Base-by-base conservation (phyloP, 2,797 vertebrate genomes). In the Vipera latastei region DNA sequence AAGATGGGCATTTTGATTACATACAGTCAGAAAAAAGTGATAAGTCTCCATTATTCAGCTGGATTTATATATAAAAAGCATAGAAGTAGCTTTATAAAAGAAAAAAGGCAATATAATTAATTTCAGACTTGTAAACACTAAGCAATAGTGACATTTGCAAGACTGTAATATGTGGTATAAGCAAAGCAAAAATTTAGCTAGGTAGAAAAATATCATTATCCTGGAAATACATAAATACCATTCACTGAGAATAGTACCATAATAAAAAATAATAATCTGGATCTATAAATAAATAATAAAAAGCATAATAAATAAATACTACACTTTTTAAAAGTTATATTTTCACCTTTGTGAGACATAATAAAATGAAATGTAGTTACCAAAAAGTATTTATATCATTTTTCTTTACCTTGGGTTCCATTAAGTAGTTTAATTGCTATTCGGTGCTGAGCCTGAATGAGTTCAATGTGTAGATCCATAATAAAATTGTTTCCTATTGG, bases 391-490 rank as follows among this genome's bases (percentile, higher is more conserved):
- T 53, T 63, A 88, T 28, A 63, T 63, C 5, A 87, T 91, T 92
- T 92, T 90, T 92, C 56, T 22, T 51, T 93, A 91, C 98, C 97
- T 97, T 96, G 92, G 86, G 93, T 86, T 63, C 96, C 94, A 92
- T 97, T 97, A 94, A 98, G 94, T 94, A 99, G 97, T 95, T 98
- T 98, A 94, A 99, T 96, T n/a, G 98, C 97, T 91, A 98, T 96
- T 93, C 98, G 98, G 95, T 99, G 98, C 94, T 98, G 97, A 92
- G 98, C 97, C 86, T 98, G 97, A 96, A 98, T 96, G 25, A 99
- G 97, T 85, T 99, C 98, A 92, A 99, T 96, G 92, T 99, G 98
- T 90, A 99, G 98, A 97, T 99, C 99, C 97, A 97, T 96, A 53
- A 97, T 95, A 92, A 98, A 96, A 94, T 91, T 95, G 93, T 95